A percentile compares a stretch with the other conserved stretches of the same genome.
Conservation (phyloP, 2,888 invertebrate genomes). For the Stenodema calcarata region DNA sequence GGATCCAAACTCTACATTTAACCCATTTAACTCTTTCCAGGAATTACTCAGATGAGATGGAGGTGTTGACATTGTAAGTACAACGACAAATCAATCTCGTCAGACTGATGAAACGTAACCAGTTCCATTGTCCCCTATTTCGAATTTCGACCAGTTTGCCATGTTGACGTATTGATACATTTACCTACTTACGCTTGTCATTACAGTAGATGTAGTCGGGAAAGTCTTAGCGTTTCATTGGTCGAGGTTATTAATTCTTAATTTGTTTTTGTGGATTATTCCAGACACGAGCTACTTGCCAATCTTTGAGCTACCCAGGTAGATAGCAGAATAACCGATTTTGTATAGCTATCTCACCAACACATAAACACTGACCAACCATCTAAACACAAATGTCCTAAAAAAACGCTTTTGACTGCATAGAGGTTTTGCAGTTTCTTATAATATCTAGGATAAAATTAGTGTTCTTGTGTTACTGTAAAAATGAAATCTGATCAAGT, state of each 20-base stretch:
- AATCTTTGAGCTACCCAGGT: slow-evolving; percentile 55
- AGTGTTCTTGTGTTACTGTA: neutral
- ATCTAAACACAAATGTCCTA: neutral
- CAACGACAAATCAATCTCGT: too few relatives aligned
- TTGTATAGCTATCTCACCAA: slow-evolving; percentile 53
- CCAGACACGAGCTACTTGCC: slow-evolving; percentile 56
- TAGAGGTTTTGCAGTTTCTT: neutral
- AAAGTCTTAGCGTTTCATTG: slow-evolving; percentile 23
- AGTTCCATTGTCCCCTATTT: too few relatives aligned
- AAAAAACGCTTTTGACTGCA: neutral
- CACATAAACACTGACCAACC: slow-evolving; percentile 53
- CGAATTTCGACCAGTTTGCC: too few relatives aligned
- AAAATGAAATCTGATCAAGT: neutral
- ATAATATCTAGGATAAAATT: neutral
- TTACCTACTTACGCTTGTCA: neutral
- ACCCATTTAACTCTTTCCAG: too few relatives aligned
- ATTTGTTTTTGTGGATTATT: slow-evolving; percentile 52
- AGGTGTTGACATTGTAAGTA: too few relatives aligned
- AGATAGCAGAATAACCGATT: slow-evolving; percentile 53
- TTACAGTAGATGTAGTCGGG: neutral
- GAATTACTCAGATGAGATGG: too few relatives aligned
- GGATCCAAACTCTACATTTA: too few relatives aligned
- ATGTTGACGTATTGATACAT: too few relatives aligned
- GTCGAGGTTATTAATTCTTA: slow-evolving; percentile 48
- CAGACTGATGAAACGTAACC: too few relatives aligned